Evolutionary conservation across 1,140 invertebrate species (phyloP).

Genomic region (Aphaenogaster floridana): DNA sequence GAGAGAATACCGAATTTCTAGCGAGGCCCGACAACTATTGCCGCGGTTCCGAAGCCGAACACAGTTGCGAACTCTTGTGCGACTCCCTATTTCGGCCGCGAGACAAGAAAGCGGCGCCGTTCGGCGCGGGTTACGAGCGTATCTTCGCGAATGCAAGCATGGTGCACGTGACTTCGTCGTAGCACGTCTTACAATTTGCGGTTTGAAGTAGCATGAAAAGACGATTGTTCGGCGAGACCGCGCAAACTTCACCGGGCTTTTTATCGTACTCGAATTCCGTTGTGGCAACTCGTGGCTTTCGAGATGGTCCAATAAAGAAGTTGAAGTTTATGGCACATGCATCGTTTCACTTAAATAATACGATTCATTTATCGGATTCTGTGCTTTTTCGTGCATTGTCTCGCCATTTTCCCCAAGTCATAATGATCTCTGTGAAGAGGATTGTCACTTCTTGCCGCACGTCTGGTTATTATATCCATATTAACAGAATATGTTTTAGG

Average conservation of each 20-base stretch:
- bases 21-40: constrained; percentile 54
- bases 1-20: constrained; percentile 52
- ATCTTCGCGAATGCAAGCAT: constrained; percentile 33
- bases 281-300: constrained; percentile 31
- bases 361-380: constrained; percentile 50
- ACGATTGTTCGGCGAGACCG: constrained; percentile 66
- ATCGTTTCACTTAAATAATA: constrained; percentile 59
- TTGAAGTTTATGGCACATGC: neutral
- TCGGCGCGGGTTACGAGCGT: constrained; percentile 41
- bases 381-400: constrained; percentile 1
- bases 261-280: constrained; percentile 66
- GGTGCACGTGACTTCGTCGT: constrained; percentile 39
- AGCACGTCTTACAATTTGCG: constrained; percentile 42
- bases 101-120: constrained; percentile 62
- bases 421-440: constrained; percentile 43
- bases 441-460: neutral
- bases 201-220: constrained; percentile 53
- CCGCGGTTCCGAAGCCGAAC: constrained; percentile 41
- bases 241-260: constrained; percentile 64
- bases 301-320: neutral
- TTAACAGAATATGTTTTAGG: neutral
- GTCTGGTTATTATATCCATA: neutral
- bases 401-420: constrained; percentile 41
- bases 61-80: constrained; percentile 54
- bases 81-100: constrained; percentile 43